These are phyloP conservation scores for Drosophila arawakana DNA, from an alignment of 1,140 invertebrate genomes.

Conservation along the genomic window DNA sequence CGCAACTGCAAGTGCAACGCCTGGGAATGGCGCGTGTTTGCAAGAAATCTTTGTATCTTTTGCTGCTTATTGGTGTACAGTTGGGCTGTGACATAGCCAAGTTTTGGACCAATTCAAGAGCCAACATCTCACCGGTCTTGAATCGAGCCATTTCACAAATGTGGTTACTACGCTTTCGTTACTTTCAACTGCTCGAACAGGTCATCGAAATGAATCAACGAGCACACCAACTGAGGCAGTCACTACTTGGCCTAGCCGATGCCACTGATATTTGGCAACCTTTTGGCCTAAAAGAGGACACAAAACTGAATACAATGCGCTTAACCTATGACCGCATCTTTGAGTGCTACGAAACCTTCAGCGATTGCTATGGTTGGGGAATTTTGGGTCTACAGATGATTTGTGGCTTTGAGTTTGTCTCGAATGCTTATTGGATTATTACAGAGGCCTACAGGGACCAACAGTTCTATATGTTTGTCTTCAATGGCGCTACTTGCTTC, in stretches of 20 bases:
- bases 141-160: slow-evolving; percentile 39
- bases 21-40: slow-evolving; percentile 50
- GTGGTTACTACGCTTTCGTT: slow-evolving; percentile 57
- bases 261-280: slow-evolving; percentile 71
- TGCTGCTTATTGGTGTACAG: slow-evolving; percentile 40
- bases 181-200: slow-evolving; percentile 57
- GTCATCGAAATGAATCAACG: slow-evolving; percentile 67
- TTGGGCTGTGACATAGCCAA: slow-evolving; percentile 38
- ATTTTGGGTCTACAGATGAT: slow-evolving; percentile 61
- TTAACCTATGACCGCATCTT: slow-evolving; percentile 65
- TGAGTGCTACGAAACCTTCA: slow-evolving; percentile 65
- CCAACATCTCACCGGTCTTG: slow-evolving; percentile 47
- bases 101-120: slow-evolving; percentile 17
- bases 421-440: slow-evolving; percentile 71
- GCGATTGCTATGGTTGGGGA: slow-evolving; percentile 73
- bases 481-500: slow-evolving; percentile 59
- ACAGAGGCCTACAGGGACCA: slow-evolving; percentile 26
- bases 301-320: slow-evolving; percentile 58
- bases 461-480: slow-evolving; percentile 31
- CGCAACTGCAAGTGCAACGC: slow-evolving; percentile 58
- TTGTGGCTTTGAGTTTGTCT: slow-evolving; percentile 66
- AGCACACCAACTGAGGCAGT: slow-evolving; percentile 39
- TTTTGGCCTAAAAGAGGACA: slow-evolving; percentile 53
- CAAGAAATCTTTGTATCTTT: slow-evolving; percentile 13
- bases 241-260: slow-evolving; percentile 40